Evolutionary conservation across 1,140 invertebrate species (phyloP), one percentile per base, ranked within the genome.

Genomic region (Aphaenogaster rudis): DNA sequence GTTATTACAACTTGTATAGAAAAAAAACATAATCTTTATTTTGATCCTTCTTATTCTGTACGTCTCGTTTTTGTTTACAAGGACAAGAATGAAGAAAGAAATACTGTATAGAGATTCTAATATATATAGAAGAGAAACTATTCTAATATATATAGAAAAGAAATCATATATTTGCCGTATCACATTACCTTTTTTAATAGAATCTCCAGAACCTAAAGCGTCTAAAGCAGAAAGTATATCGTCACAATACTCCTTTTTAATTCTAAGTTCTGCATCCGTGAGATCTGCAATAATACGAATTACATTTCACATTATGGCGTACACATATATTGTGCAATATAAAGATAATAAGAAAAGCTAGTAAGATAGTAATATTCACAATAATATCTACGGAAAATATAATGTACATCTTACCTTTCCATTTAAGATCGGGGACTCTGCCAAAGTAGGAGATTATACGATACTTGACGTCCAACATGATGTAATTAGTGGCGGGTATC

Each of bases 121-220:
- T 64, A 2, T 42, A 17, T 21, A 21, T 21, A 21, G 21, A 21
- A 21, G 21, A 21, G 21, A 21, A 21, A 21, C 21, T 21, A 85
- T 61, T 71, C 36, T 36, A 48, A 4, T 64, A 2, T 28, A 0
- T 54, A 67, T 21, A 17, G 17, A 33, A 45, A 13, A 52, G 6
- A 59, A 66, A 39, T 28, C 28, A 28, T 28, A 28, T 17, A 45
- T 48, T 15, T 42, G 4, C 8, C 7, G 5, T 13, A 66, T n/a
- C 64, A 45, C 63, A 42, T 69, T 90, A 95, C 94, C 94, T 91
- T 91, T 95, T 82, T 93, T 94, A 67, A 93, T 94, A 74, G 92
- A 94, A 64, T 94, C 89, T 33, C 94, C 94, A 72, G 90, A 92
- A 50, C 85, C 86, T 15, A 95, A 80, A 87, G 33, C 45, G 36